Base-by-base conservation (phyloP, 2,113 vertebrate species). In the Entelurus aequoreus region DNA sequence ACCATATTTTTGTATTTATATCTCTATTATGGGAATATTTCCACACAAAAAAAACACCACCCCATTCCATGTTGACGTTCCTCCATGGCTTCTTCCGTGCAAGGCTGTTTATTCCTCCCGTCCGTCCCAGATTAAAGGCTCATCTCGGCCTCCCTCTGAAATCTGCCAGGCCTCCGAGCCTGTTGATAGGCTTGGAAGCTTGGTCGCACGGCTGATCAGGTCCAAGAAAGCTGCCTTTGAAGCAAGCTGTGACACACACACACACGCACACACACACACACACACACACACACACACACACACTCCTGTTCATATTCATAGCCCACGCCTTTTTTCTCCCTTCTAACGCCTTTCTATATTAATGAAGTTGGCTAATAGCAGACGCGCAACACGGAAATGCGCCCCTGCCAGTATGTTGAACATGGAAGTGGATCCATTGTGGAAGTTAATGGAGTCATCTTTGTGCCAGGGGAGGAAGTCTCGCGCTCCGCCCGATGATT, bases 151-250 rank as follows among this genome's bases (percentile, higher is more conserved):
- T 6, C 15, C 71, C 81, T 71, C 79, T 79, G 62, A 76, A 82
- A 72, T 72, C 78, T 84, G 81, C 81, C 83, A 87, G 28, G 75
- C 73, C 78, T 75, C 50, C 84, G 42, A 81, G 79, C 79, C 78
- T 77, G 84, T 85, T 84, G 83, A 88, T 89, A 38, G 79, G 72
- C 68, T 81, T 88, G 85, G 85, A 86, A 82, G 76, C 74, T 28
- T 63, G 69, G 81, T 88, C 83, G 80, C 80, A 74, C 60, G 65
- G 51, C 76, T 78, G 78, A 80, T 86, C 82, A 74, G 75, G 79
- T 86, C 85, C 86, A 88, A 87, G 84, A 81, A 56, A 78, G 75
- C 65, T 83, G 71, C 82, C 81, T 89, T 88, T 89, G 83, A 86
- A 88, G 82, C 76, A 66, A 67, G 8, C 79, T 52, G 67, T 71